A percentile compares a stretch with the other conserved stretches of the same genome.
Evolutionary conservation across 2,113 vertebrate genomes (phyloP).

Genomic region (Edolisoma coerulescens): DNA sequence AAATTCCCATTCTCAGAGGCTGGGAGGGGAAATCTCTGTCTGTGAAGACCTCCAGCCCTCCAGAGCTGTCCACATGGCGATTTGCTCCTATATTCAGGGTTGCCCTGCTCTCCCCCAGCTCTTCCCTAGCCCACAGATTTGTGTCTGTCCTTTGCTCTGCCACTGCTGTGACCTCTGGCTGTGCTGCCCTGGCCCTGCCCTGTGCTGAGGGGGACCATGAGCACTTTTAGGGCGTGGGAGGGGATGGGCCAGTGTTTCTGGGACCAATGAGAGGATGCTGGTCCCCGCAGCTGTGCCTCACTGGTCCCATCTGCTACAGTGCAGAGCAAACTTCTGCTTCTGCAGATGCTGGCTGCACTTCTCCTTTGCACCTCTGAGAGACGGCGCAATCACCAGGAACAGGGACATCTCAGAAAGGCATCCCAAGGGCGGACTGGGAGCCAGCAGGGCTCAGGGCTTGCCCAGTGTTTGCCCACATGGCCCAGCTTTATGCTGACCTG

Average conservation of each 20-base stretch:
- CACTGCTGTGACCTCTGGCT: background rate
- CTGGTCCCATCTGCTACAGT: background rate
- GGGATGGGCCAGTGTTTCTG: rapidly evolving
- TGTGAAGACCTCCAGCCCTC: background rate
- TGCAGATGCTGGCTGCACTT: background rate
- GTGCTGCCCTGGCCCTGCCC: rapidly evolving
- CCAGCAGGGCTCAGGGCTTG: background rate
- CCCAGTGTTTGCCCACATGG: background rate
- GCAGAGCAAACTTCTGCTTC: slow-evolving; percentile 34
- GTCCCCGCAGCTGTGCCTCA: background rate
- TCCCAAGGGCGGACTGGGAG: background rate
- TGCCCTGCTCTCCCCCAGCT: background rate
- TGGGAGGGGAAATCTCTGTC: background rate
- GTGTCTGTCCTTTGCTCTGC: background rate
- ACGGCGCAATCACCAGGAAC: rapidly evolving
- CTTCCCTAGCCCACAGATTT: rapidly evolving
- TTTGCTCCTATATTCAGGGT: background rate
- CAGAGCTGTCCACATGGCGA: rapidly evolving
- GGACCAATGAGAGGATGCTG: slow-evolving; percentile 3
- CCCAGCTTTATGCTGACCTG: slow-evolving; percentile 47
- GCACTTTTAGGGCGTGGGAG: background rate
- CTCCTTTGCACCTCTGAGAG: background rate
- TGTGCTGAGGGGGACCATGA: background rate
- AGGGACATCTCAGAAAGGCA: background rate
- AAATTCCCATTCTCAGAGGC: background rate